Base-by-base conservation (phyloP, 2,888 invertebrate species). In the Exephanes ischioxanthus region DNA sequence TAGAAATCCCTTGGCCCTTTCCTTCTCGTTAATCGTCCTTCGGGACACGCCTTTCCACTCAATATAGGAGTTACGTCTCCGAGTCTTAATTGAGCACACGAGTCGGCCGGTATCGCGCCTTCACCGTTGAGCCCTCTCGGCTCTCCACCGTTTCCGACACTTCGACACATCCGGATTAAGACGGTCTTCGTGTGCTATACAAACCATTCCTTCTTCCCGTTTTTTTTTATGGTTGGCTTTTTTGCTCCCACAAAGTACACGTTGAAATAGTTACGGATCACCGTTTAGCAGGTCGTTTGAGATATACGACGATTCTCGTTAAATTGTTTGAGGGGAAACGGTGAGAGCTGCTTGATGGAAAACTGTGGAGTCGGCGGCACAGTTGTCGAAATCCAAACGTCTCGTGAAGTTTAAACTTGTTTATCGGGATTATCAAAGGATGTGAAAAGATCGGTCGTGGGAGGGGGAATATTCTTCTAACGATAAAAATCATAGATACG, bases 41-140 rank as follows among this genome's bases (percentile, higher is more conserved):
- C 72, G 45, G 68, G 84, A 83, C 86, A 86, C 86, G 86, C 86
- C 84, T 86, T 86, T 83, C 82, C 84, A 84, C 82, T 86, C 86
- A 86, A 83, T 79, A 75, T 55, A 77, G 72, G 53, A 73, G 84
- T 84, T 81, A 86, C 81, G 58, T 81, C 75, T 51, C 37, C 26
- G 68, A 70, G 76, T 68, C 80, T 86, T 79, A 75, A 86, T 81
- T 81, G 83, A 86, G 78, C 80, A 71, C 76, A 83, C 80, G 79
- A 86, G 80, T 83, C 81, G 55, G 63, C 19, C 66, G 76, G 71
- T 67, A 78, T 73, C 80, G 71, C 68, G 51, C 37, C 30, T 30
- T 30, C 30, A 0, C 30, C 30, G 30, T 30, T 30, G 30, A 30
- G 30, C 30, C 61, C 58, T 48, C 71, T 41, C 41, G n/a, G 11